A percentile compares a stretch with the other conserved stretches of the same genome.
Conservation (phyloP, 2,888 invertebrate species). For the Trichacis sp. region DNA sequence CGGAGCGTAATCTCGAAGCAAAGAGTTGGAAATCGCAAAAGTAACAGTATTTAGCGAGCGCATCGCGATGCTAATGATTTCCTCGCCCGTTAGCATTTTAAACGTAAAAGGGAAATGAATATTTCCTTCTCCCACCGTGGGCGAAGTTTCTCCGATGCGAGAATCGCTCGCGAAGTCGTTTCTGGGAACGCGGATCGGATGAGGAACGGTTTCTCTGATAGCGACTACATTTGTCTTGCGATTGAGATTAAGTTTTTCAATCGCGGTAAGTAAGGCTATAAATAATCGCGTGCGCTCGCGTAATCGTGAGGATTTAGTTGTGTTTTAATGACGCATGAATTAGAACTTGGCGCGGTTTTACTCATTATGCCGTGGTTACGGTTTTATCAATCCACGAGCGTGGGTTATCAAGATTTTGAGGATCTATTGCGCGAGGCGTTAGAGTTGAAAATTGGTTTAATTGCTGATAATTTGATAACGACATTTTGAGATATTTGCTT, state of each 20-base stretch:
- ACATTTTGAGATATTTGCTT: too few species aligned
- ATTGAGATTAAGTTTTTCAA: conserved; percentile 34
- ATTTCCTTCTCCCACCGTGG: conserved; percentile 39
- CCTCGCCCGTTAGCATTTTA: conserved; percentile 41
- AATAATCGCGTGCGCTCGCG: conserved; percentile 22
- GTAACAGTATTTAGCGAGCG: conserved; percentile 38
- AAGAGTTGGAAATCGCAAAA: conserved; percentile 18
- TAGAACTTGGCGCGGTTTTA: not conserved
- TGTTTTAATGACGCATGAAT: conserved; percentile 13
- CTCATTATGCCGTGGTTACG: not conserved
- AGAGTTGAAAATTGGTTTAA: too few species aligned
- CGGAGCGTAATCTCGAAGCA: conserved; percentile 32
- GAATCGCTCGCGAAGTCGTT: conserved; percentile 44
- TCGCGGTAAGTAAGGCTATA: conserved; percentile 27
- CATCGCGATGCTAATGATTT: conserved; percentile 42
- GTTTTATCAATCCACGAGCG: too few species aligned
- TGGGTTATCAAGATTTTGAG: too few species aligned
- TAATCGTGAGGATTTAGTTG: conserved; percentile 16
- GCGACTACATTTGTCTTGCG: conserved; percentile 37
- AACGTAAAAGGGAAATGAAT: conserved; percentile 44
- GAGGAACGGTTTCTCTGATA: conserved; percentile 30
- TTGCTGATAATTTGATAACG: too few species aligned
- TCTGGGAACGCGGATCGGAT: conserved; percentile 39
- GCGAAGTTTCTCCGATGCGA: conserved; percentile 37
- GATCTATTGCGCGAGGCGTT: too few species aligned